Conservation (phyloP, 2,797 vertebrate genomes). For the Hoplostethus atlanticus region DNA sequence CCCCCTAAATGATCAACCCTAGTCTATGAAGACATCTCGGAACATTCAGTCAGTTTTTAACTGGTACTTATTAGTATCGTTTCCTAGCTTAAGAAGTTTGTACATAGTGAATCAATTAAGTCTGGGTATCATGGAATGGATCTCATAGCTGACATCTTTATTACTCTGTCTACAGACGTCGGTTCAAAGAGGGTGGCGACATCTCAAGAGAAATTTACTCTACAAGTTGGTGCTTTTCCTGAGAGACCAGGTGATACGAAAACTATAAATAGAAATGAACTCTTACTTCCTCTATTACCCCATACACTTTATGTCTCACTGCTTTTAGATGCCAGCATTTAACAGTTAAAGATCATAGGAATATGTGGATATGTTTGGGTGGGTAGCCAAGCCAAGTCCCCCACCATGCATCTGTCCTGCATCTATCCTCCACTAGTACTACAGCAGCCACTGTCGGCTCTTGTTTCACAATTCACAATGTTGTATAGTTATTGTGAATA, state of each 20-base stretch:
- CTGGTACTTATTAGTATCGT: not conserved
- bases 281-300: not conserved
- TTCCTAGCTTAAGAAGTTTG: not conserved
- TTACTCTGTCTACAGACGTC: constrained; percentile 56
- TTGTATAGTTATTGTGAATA: too few species aligned
- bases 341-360: not conserved
- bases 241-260: constrained; percentile 68
- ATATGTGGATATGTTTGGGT: too few species aligned
- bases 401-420: too few species aligned
- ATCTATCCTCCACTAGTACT: too few species aligned
- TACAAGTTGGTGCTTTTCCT: constrained; percentile 52
- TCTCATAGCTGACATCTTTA: constrained; percentile 2
- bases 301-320: not conserved
- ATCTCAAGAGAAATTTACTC: constrained; percentile 43
- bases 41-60: not conserved
- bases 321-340: not conserved
- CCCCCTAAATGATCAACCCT: not conserved
- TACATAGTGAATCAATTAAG: not conserved
- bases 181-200: constrained; percentile 51
- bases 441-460: too few species aligned
- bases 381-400: too few species aligned
- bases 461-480: too few species aligned
- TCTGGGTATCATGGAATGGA: not conserved
- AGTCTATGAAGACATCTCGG: not conserved
- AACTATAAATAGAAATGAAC: not conserved